phyloP scores from a whole-genome alignment of 53 echinoderm and acorn worm species.

The Paracentrotus lividus region DNA sequence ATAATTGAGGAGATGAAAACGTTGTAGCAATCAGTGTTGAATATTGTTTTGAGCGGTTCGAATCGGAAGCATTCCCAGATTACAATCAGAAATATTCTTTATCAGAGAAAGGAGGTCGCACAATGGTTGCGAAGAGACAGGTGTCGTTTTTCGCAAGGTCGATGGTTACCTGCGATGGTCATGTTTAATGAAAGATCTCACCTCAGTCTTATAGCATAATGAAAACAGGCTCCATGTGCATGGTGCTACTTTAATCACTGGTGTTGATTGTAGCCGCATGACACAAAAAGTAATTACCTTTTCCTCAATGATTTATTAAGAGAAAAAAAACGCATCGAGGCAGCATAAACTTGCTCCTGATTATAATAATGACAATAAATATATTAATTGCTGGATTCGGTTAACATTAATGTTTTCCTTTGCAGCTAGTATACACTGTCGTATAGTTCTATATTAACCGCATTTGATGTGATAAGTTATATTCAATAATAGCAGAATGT shows the following conservation, averaged over 20 bases:
- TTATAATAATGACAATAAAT: no score
- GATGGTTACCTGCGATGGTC: neutral
- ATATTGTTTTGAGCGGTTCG: constrained; percentile 16
- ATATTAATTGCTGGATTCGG: neutral
- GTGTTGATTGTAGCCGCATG: neutral
- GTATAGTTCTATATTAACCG: no score
- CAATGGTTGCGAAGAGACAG: constrained; percentile 1
- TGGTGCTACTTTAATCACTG: neutral
- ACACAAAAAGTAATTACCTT: neutral
- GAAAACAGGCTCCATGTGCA: neutral
- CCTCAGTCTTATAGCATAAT: neutral
- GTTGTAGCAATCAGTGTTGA: neutral
- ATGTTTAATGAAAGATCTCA: constrained; percentile 45
- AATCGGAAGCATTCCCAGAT: neutral
- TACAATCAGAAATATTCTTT: neutral
- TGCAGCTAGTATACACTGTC: no score
- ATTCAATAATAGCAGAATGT: no score
- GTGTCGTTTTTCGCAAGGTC: constrained; percentile 1
- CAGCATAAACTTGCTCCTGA: no score
- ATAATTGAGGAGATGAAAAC: neutral
- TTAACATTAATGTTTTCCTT: neutral
- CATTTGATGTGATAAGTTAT: no score
- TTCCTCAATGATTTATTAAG: neutral
- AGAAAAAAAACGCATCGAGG: neutral
- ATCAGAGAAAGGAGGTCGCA: neutral